A percentile compares a stretch with the other conserved stretches of the same genome.
These are phyloP conservation scores for Morpho deidamia DNA, from an alignment of 2,888 invertebrate species.

Conservation along the genomic window DNA sequence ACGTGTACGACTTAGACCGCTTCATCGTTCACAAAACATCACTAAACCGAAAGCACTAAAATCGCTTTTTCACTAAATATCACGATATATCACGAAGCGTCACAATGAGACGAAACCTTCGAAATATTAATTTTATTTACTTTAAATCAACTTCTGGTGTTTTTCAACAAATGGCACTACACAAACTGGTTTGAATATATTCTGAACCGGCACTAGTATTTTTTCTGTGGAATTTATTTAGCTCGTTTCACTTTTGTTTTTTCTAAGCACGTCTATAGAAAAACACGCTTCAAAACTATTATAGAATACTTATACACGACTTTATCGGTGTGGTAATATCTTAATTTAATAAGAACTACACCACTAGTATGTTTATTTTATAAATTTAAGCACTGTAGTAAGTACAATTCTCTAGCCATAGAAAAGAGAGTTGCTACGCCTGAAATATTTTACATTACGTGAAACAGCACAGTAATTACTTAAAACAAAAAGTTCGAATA, in stretches of 20 bases:
- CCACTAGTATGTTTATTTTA: too few relatives aligned
- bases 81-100: neutral
- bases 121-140: neutral
- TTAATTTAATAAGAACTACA: neutral
- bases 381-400: too few relatives aligned
- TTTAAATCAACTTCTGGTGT: neutral
- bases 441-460: too few relatives aligned
- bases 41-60: slow-evolving; percentile 8
- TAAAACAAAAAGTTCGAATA: too few relatives aligned
- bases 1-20: slow-evolving; percentile 70
- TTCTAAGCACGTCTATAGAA: neutral
- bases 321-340: neutral
- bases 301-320: too few relatives aligned
- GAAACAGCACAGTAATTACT: too few relatives aligned
- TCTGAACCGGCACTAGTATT: neutral
- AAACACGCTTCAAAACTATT: slow-evolving; percentile 17
- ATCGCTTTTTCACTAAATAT: neutral
- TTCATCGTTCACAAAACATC: slow-evolving; percentile 43
- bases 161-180: slow-evolving; percentile 9
- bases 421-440: too few relatives aligned
- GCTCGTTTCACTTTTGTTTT: slow-evolving; percentile 3
- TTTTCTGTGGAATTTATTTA: neutral
- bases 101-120: neutral
- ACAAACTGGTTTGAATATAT: slow-evolving; percentile 3
- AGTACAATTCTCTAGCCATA: too few relatives aligned